Evolutionary conservation across 2,113 vertebrate genomes (phyloP).

Genomic region (Tychaedon coryphoeus): DNA sequence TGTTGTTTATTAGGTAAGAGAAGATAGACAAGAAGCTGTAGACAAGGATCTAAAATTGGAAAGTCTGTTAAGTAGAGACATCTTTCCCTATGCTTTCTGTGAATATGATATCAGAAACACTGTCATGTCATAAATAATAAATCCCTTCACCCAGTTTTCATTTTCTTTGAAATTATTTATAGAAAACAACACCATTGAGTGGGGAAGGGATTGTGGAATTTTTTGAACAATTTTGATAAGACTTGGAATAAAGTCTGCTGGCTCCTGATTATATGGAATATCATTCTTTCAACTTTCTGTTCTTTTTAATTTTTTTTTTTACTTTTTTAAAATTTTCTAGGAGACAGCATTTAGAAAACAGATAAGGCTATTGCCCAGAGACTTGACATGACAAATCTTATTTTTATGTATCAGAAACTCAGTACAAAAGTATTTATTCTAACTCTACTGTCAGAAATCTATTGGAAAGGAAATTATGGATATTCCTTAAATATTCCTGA

Average conservation of each 20-base stretch:
- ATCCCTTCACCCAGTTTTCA: background rate
- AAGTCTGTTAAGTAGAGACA: background rate
- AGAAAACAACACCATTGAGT: background rate
- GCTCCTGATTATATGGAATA: background rate
- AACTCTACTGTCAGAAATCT: background rate
- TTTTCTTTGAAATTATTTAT: constrained; percentile 1
- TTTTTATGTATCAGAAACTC: background rate
- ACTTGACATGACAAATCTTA: background rate
- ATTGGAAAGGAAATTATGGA: background rate
- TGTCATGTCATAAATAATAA: background rate
- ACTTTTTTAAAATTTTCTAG: background rate
- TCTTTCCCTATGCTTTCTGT: background rate
- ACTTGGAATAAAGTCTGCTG: background rate
- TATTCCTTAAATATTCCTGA: background rate
- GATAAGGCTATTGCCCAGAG: background rate
- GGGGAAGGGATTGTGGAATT: background rate
- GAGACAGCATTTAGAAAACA: background rate
- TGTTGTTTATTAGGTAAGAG: background rate
- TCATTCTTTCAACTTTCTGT: background rate
- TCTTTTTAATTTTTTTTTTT: accelerated
- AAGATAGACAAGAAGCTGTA: background rate
- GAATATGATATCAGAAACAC: background rate
- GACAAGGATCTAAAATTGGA: background rate
- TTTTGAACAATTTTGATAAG: background rate
- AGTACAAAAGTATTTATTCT: background rate